Evolutionary conservation across 2,113 vertebrate species (phyloP), one percentile per base, ranked within the genome.

Genomic region (Rallus limicola): DNA sequence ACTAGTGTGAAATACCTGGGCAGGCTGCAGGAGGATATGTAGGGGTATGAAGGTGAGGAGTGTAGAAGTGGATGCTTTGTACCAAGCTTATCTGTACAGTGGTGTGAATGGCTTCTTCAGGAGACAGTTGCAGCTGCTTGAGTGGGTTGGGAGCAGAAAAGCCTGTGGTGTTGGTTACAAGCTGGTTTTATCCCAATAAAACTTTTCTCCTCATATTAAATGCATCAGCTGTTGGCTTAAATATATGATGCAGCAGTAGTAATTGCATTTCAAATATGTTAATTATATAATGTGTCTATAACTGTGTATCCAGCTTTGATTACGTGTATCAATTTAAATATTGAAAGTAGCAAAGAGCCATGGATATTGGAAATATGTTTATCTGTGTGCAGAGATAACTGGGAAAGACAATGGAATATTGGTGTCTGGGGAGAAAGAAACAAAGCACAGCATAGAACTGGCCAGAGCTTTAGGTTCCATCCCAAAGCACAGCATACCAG

Each of bases 41-140:
- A 17, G 40, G 34, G 33, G 7, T 44, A 3, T 1, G 42, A 23
- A 29, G 58, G 36, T 14, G 13, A 15, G 38, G 12, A 31, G 48
- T 58, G 9, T 6, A 16, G 67, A 2, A 1, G 3, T 16, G 50
- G 69, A 13, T 4, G 0, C 16, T 24, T 4, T 1, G 16, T 46
- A 18, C 62, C 55, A 4, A 16, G 40, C 34, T 23, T 46, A 56
- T 25, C 9, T 18, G 28, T 50, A 12, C 20, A 1, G 42, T 20
- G 60, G 4, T 19, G 44, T 3, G 0, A 33, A 4, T 24, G 11
- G 46, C 69, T 48, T 38, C 31, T 46, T 21, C 13, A 1, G 36
- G 67, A 75, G 62, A 5, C n/a, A 7, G 28, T 11, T 29, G 24
- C 50, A 42, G 46, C 67, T 33, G 40, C 60, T 67, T 28, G 13